Evolutionary conservation across 2,113 vertebrate genomes (phyloP), one percentile per base, ranked within the genome.

Genomic region (Mohoua ochrocephala): DNA sequence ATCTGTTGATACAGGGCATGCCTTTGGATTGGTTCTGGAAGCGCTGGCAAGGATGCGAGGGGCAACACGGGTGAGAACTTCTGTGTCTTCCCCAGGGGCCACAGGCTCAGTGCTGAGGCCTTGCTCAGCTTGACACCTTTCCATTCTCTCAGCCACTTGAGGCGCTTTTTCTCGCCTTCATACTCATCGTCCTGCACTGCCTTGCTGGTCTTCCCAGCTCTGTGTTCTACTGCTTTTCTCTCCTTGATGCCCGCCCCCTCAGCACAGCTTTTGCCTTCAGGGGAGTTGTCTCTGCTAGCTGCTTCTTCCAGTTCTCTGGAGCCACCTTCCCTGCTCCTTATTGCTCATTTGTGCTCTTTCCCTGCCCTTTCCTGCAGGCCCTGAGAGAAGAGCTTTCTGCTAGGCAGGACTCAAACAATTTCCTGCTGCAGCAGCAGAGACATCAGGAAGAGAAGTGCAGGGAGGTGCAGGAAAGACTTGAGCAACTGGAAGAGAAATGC

Each of bases 391-490:
- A 98, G 78, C 97, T 98, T 70, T 96, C 92, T 63, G 89, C 93
- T 71, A 97, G 93, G 74, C 96, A 97, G 57, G 93, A 96, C 56
- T 94, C 96, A 9, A 49, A 97, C 73, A 87, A 17, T 56, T 49
- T 60, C 61, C 83, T 98, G 87, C 96, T 97, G 73, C 97, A 98
- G 69, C 98, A 98, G 75, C 95, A 98, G 44, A 90, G 91, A 67
- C 96, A 97, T 64, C 98, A 98, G 87, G 98, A 97, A 19, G 97
- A 98, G 68, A 95, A 98, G 28, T 97, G 98, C 53, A 95, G 92
- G 61, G 95, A 91, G 73, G 97, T 99, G 95, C 97, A 98, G 90
- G 97, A 98, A 73, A 96, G 86, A 44, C 95, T 98, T 27, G 98
- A 98, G 73, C 97, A 98, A 60, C 96, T 98, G 79, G 97, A 91